Evolutionary conservation across 1,140 invertebrate genomes (phyloP).

Genomic region (Battus philenor): DNA sequence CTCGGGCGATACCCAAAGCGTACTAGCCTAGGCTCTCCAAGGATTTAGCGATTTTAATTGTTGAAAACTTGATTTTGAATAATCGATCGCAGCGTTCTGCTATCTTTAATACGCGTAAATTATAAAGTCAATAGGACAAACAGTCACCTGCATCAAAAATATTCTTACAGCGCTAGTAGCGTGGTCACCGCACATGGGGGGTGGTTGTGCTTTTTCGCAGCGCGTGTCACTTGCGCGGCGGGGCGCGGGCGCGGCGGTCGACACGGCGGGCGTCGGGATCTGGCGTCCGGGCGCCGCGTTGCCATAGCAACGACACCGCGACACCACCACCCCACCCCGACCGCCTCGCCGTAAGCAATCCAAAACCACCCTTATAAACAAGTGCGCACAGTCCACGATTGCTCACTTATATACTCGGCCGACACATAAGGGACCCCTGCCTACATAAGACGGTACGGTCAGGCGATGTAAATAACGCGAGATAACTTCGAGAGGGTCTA

Average conservation of each 20-base stretch:
- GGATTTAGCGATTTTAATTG: too few species aligned
- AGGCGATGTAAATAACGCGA: slow-evolving; percentile 73
- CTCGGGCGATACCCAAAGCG: too few species aligned
- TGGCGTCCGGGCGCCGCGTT: slow-evolving; percentile 73
- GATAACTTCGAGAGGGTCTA: slow-evolving; percentile 72
- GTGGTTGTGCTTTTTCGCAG: slow-evolving; percentile 72
- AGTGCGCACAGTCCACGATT: slow-evolving; percentile 41
- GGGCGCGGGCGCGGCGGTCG: slow-evolving; percentile 78
- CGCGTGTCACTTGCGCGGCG: slow-evolving; percentile 74
- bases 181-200: slow-evolving; percentile 22
- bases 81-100: too few species aligned
- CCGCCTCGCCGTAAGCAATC: slow-evolving; percentile 31
- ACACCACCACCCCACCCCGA: slow-evolving; percentile 54
- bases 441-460: slow-evolving; percentile 70
- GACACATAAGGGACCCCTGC: slow-evolving; percentile 50
- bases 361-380: slow-evolving; percentile 46
- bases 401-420: slow-evolving; percentile 54
- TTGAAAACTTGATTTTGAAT: too few species aligned
- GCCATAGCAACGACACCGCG: slow-evolving; percentile 78
- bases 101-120: too few species aligned
- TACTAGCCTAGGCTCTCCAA: too few species aligned
- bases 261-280: slow-evolving; percentile 78
- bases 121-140: too few species aligned
- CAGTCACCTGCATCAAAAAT: too few species aligned
- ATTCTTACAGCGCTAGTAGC: too few species aligned